Evolutionary conservation across 1,140 invertebrate species (phyloP).

Genomic region (Chironomus striatipennis): DNA sequence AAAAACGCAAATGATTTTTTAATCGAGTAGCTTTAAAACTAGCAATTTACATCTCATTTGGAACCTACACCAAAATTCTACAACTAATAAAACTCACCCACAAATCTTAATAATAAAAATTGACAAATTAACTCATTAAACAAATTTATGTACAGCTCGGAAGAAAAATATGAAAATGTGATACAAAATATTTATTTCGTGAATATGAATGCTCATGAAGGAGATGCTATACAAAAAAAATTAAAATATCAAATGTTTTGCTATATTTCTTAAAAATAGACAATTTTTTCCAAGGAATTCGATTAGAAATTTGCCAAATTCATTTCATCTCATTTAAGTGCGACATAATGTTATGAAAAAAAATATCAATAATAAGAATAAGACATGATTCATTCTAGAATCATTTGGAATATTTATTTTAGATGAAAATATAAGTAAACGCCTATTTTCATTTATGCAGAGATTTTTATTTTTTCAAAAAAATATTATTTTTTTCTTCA

Average conservation of each 20-base stretch:
- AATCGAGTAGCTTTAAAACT: too few species aligned
- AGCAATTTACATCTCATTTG: too few species aligned
- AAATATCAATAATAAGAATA: background rate
- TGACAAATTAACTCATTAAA: too few species aligned
- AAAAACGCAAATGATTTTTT: too few species aligned
- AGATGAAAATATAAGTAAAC: background rate
- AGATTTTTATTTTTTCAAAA: background rate
- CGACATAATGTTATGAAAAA: background rate
- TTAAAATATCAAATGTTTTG: background rate
- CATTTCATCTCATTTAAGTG: background rate
- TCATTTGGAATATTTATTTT: background rate
- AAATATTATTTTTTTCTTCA: background rate
- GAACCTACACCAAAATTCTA: too few species aligned
- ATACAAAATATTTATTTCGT: too few species aligned
- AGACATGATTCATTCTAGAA: background rate
- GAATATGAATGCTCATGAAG: too few species aligned
- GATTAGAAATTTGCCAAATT: conserved; percentile 3
- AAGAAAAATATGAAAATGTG: too few species aligned
- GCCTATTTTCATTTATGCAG: background rate
- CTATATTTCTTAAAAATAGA: background rate
- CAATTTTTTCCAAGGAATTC: conserved; percentile 4
- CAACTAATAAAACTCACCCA: too few species aligned
- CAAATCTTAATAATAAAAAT: too few species aligned
- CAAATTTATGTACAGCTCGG: too few species aligned
- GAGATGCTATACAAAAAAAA: too few species aligned